phyloP scores from a whole-genome alignment of 2,888 invertebrate genomes.

The Griposia aprilina region DNA sequence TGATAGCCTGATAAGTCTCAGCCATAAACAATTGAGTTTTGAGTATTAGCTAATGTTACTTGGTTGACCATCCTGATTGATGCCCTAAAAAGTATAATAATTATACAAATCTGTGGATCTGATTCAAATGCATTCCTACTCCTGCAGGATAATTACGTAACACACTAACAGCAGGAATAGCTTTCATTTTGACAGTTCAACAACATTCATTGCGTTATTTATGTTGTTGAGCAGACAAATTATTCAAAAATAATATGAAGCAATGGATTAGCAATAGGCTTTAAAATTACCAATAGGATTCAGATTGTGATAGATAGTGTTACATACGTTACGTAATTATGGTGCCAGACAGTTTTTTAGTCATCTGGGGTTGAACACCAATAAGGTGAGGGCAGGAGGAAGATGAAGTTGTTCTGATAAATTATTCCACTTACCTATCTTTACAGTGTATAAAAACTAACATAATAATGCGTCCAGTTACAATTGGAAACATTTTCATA shows the following conservation, averaged over 20 bases:
- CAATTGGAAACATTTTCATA: slow-evolving; percentile 77
- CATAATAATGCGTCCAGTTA: slow-evolving; percentile 80
- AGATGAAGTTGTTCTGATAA: not conserved
- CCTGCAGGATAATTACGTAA: no score
- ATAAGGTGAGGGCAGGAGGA: not conserved
- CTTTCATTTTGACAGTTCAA: no score
- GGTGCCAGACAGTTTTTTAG: not conserved
- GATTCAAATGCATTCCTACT: not conserved
- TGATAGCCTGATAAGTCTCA: not conserved
- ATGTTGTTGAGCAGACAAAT: no score
- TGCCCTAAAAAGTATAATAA: not conserved
- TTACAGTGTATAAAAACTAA: slow-evolving; percentile 87
- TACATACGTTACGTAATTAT: no score
- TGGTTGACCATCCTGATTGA: not conserved
- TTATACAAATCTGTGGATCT: not conserved
- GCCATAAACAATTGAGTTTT: not conserved
- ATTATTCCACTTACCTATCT: slow-evolving; percentile 80
- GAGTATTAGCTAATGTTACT: not conserved
- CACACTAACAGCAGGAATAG: no score
- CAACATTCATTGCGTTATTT: no score
- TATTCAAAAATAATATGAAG: no score
- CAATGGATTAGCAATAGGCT: no score
- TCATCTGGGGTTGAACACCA: not conserved
- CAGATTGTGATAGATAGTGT: no score
- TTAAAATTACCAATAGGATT: no score